A percentile compares a stretch with the other conserved stretches of the same genome.
These are phyloP conservation scores for Idris sp. DNA, from an alignment of 1,140 invertebrate species.

Conservation along the genomic window DNA sequence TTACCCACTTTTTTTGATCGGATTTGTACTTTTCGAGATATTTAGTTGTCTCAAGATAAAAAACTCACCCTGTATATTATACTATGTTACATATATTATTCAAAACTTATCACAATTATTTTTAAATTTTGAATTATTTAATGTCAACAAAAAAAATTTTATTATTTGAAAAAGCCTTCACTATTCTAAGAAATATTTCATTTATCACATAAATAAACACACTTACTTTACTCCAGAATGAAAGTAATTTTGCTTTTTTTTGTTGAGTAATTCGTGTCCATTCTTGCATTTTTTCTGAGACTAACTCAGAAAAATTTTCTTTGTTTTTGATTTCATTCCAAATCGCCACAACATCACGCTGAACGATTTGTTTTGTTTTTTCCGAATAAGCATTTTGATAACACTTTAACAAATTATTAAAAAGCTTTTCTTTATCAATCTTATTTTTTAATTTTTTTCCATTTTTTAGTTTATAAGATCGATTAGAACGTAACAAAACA, in stretches of 20 bases:
- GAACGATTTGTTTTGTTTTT: neutral
- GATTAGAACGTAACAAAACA: no score
- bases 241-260: slow-evolving; percentile 10
- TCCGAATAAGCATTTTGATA: slow-evolving; percentile 6
- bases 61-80: no score
- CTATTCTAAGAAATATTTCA: neutral
- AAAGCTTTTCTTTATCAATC: slow-evolving; percentile 3
- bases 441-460: neutral
- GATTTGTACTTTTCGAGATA: no score
- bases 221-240: slow-evolving; percentile 2
- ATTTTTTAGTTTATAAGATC: no score
- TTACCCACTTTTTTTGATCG: no score
- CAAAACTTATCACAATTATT: neutral
- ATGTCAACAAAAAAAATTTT: neutral
- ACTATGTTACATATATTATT: slow-evolving; percentile 5
- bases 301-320: slow-evolving; percentile 1
- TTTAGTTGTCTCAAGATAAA: no score
- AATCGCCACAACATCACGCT: neutral
- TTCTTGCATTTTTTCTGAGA: slow-evolving; percentile 7
- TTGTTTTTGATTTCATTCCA: slow-evolving; percentile 3
- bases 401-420: slow-evolving; percentile 3
- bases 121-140: neutral
- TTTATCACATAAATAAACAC: neutral
- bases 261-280: slow-evolving; percentile 11
- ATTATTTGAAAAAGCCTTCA: no score